Evolutionary conservation across 2,113 vertebrate genomes (phyloP), one percentile per base, ranked within the genome.

Genomic region (Lampris incognitus): DNA sequence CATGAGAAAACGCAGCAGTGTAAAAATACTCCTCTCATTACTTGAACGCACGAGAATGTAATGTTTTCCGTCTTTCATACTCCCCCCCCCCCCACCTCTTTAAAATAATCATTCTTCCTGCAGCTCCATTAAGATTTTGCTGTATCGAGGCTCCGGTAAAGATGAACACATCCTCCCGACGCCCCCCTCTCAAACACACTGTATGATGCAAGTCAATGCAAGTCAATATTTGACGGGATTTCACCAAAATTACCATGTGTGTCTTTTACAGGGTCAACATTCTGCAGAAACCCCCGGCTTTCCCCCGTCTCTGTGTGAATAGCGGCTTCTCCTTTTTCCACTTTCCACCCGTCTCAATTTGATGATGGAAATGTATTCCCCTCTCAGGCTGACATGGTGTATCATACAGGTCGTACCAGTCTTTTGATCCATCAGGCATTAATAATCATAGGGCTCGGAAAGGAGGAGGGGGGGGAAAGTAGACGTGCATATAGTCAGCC

Each of bases 141-240:
- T 85, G 66, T 72, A 67, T 66, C 68, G 73, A 89, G 75, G 69
- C 63, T 82, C 85, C 71, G 69, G 42, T 70, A 68, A 58, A 77
- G 84, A 87, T 86, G 79, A 85, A 72, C 75, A 72, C 75, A 87
- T 85, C 69, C 42, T 41, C 77, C 78, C 66, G 66, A 60, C 73
- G 24, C 24, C 75, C 72, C 78, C 69, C 59, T 71, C 85, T 86
- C 69, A 81, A 79, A 88, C 76, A 71, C 57, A 10, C 71, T 41
- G 79, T 56, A 91, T 90, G 90, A 93, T 90, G 89, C 89, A 91
- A 91, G 85, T 90, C 88, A 86, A 72, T 86, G 91, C 66, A 91
- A 90, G 89, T 90, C 89, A 85, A 90, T 88, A 90, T 89, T 89
- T 90, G 75, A 82, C n/a, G 9, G 62, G 74, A 88, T 91, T 93